phyloP scores from a whole-genome alignment of 2,888 invertebrate species.

The Dascillus cervinus region DNA sequence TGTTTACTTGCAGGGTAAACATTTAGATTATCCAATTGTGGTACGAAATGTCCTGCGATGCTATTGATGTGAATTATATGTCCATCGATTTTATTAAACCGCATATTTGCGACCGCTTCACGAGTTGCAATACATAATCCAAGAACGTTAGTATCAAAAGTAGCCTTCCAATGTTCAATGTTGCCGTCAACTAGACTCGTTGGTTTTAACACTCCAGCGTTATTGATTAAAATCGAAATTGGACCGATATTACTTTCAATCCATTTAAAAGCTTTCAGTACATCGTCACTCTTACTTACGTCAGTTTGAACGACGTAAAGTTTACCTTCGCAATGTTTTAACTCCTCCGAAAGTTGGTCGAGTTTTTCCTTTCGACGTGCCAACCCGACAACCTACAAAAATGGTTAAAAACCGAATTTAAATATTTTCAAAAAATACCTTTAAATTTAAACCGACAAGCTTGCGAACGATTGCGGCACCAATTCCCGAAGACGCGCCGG shows the following conservation, averaged over 20 bases:
- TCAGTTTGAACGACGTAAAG: slow-evolving; percentile 11
- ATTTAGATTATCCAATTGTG: neutral
- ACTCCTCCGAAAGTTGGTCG: neutral
- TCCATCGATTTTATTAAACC: slow-evolving; percentile 16
- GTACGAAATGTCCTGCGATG: slow-evolving; percentile 2
- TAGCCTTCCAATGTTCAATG: slow-evolving; percentile 20
- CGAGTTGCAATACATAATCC: slow-evolving; percentile 17
- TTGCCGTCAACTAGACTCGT: slow-evolving; percentile 18
- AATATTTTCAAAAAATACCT: too few relatives aligned
- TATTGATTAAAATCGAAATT: slow-evolving; percentile 17
- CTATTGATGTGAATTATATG: too few relatives aligned
- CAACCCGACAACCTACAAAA: slow-evolving; percentile 5
- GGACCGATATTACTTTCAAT: slow-evolving; percentile 16
- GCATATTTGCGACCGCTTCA: slow-evolving; percentile 21
- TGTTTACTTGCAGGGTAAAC: slow-evolving; percentile 1
- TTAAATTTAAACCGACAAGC: too few relatives aligned
- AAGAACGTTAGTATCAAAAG: slow-evolving; percentile 23
- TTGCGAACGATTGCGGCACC: too few relatives aligned
- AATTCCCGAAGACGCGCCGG: too few relatives aligned
- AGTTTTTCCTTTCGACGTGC: slow-evolving; percentile 3
- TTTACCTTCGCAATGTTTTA: slow-evolving; percentile 6
- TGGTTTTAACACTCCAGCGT: slow-evolving; percentile 12
- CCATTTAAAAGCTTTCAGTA: slow-evolving; percentile 15
- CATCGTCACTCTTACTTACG: slow-evolving; percentile 12
- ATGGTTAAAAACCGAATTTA: too few relatives aligned